A percentile compares a stretch with the other conserved stretches of the same genome.
Evolutionary conservation across 92 coral and sea anemone genomes (phyloP).

Genomic region (Micromussa lordhowensis): DNA sequence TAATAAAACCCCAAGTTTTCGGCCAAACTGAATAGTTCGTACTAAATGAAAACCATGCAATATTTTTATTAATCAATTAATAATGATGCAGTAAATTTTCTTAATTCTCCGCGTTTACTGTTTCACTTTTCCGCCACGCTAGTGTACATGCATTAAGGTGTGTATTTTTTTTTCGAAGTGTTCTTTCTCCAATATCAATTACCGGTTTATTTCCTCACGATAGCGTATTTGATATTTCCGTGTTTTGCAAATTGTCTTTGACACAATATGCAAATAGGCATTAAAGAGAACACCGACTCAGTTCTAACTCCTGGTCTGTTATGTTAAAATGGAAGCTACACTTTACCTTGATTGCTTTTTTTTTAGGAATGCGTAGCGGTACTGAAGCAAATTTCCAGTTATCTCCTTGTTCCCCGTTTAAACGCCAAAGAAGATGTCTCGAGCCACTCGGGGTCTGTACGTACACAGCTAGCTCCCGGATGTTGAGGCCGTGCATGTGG

Average conservation of each 20-base stretch:
- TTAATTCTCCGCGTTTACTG: background rate
- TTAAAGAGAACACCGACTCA: background rate
- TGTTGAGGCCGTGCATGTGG: slow-evolving; percentile 83
- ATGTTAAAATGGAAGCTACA: background rate
- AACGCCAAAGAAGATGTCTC: slow-evolving; percentile 67
- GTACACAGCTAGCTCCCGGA: slow-evolving; percentile 78
- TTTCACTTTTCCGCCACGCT: too few relatives aligned
- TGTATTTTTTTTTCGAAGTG: too few relatives aligned
- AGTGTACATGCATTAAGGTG: too few relatives aligned
- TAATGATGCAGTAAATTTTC: background rate
- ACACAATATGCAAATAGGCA: background rate
- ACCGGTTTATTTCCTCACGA: too few relatives aligned
- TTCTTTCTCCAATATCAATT: too few relatives aligned
- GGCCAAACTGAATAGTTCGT: background rate
- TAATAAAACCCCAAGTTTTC: background rate
- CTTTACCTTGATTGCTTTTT: slow-evolving; percentile 16
- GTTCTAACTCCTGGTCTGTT: background rate
- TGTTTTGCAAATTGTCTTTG: background rate
- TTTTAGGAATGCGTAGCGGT: slow-evolving; percentile 16
- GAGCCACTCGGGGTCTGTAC: slow-evolving; percentile 65
- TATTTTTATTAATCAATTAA: background rate
- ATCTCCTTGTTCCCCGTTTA: slow-evolving; percentile 67
- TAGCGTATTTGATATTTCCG: too few relatives aligned
- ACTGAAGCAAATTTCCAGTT: slow-evolving; percentile 66
- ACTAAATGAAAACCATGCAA: background rate